Evolutionary conservation across 2,113 vertebrate genomes (phyloP).

Genomic region (Xiphophorus maculatus): DNA sequence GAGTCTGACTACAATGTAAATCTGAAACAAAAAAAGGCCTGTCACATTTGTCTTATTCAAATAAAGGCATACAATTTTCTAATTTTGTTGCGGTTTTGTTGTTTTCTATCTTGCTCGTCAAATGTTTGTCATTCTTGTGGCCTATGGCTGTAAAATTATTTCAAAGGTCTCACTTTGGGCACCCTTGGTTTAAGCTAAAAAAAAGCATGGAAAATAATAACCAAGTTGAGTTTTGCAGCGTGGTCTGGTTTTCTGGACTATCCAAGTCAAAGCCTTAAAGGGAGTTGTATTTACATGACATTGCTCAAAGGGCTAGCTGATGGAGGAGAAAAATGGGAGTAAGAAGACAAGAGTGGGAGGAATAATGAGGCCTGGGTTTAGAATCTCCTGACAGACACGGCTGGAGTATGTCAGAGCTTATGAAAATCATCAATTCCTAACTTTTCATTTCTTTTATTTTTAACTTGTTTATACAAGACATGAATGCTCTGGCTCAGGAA

Average conservation of each 20-base stretch:
- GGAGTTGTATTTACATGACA: conserved; percentile 41
- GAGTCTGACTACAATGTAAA: not conserved
- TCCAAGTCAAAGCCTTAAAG: conserved; percentile 50
- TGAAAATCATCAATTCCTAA: conserved; percentile 19
- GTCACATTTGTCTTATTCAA: not conserved
- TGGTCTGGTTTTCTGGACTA: conserved; percentile 25
- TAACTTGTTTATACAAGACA: not conserved
- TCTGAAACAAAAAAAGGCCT: not conserved
- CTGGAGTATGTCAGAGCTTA: conserved; percentile 25
- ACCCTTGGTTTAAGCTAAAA: too few relatives aligned
- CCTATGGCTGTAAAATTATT: not conserved
- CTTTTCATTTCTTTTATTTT: conserved; percentile 15
- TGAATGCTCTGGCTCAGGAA: not conserved
- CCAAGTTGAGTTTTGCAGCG: not conserved
- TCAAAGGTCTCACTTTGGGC: not conserved
- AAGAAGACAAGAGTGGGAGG: conserved; percentile 26
- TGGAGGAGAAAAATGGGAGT: conserved; percentile 11
- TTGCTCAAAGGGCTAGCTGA: conserved; percentile 36
- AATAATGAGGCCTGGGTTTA: conserved; percentile 27
- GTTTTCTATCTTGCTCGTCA: not conserved
- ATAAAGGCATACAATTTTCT: not conserved
- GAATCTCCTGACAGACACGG: conserved; percentile 31
- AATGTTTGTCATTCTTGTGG: not conserved
- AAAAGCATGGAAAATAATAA: too few relatives aligned
- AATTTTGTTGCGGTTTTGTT: not conserved